Evolutionary conservation across 2,113 vertebrate species (phyloP).

Genomic region (Myrmophylax atrothorax): DNA sequence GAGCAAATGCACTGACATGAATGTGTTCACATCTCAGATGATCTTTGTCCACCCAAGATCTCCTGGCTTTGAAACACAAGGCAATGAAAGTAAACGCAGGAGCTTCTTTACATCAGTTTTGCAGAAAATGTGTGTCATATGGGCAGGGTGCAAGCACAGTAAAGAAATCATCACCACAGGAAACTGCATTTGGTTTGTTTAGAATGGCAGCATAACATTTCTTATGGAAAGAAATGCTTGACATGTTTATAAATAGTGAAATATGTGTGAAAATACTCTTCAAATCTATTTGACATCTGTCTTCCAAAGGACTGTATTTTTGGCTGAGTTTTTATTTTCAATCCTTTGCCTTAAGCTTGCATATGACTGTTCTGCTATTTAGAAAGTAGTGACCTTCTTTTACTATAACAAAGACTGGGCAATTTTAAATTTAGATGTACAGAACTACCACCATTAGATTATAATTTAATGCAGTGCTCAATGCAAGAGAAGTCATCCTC

Average conservation of each 20-base stretch:
- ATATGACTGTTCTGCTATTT: conserved; percentile 23
- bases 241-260: conserved; percentile 35
- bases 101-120: background rate
- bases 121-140: background rate
- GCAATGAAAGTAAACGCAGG: background rate
- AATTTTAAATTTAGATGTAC: conserved; percentile 24
- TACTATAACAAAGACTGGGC: background rate
- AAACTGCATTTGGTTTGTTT: background rate
- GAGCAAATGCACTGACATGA: background rate
- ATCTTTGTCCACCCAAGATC: background rate
- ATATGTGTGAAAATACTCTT: conserved; percentile 19
- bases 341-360: background rate
- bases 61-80: background rate
- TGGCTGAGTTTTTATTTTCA: background rate
- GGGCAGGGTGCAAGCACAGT: background rate
- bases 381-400: conserved; percentile 6
- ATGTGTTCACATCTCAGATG: background rate
- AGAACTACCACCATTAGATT: background rate
- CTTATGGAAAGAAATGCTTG: background rate
- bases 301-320: conserved; percentile 20
- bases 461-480: background rate
- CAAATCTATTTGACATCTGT: conserved; percentile 3
- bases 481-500: background rate
- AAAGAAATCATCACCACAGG: background rate
- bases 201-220: background rate